These are phyloP conservation scores for Kryptolebias marmoratus DNA, from an alignment of 2,113 vertebrate genomes.

Conservation along the genomic window DNA sequence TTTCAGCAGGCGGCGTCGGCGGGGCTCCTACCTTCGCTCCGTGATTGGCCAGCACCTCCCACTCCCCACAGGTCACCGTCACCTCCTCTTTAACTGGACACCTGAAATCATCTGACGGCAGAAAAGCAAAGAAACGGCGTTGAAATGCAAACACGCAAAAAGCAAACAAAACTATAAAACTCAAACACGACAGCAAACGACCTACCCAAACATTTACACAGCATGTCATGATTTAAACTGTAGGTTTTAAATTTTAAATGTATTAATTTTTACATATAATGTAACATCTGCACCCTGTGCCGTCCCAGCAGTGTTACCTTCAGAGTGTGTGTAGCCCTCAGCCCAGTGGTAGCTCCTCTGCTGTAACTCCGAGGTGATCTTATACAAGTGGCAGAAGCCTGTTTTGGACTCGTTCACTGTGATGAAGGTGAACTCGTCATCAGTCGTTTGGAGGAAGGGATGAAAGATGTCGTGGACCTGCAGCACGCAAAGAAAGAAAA, in stretches of 20 bases:
- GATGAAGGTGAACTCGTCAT: constrained; percentile 89
- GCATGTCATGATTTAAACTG: neutral
- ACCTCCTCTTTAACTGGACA: constrained; percentile 90
- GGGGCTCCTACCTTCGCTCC: constrained; percentile 87
- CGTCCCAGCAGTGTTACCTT: constrained; percentile 78
- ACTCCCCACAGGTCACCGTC: constrained; percentile 89
- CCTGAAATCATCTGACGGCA: constrained; percentile 86
- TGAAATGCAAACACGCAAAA: neutral
- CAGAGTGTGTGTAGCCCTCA: constrained; percentile 79
- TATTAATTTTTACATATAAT: neutral
- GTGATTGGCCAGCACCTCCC: constrained; percentile 92
- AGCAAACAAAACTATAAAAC: neutral
- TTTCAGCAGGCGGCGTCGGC: neutral
- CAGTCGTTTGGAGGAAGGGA: constrained; percentile 87
- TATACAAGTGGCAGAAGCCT: constrained; percentile 93
- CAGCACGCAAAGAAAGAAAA: neutral
- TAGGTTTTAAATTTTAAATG: neutral
- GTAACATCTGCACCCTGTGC: neutral
- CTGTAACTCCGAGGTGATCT: constrained; percentile 83
- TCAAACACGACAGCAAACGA: neutral
- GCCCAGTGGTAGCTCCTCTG: constrained; percentile 84
- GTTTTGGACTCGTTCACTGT: constrained; percentile 93
- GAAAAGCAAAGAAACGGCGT: neutral
- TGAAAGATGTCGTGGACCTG: constrained; percentile 95
- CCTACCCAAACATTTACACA: neutral